Base-by-base conservation (phyloP, 2,113 vertebrate genomes). In the Dunckerocampus dactyliophorus region DNA sequence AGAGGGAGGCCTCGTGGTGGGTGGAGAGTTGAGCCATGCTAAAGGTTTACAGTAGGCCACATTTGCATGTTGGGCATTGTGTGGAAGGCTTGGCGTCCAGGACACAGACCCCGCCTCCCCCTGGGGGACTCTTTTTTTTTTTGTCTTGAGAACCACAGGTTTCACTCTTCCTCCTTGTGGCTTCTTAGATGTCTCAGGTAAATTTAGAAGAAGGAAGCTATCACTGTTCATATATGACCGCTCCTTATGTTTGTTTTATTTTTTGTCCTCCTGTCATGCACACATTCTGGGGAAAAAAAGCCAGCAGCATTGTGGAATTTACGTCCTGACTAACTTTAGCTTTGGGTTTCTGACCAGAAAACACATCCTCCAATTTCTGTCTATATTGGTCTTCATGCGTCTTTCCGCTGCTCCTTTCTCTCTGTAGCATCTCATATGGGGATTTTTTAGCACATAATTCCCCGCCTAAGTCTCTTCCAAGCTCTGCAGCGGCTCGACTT, bases 341-440 rank as follows among this genome's bases (percentile, higher is more conserved):
- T 63, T 85, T 68, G 86, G 88, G 87, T 91, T 90, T 86, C 84
- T 90, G 82, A 91, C 90, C 88, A 88, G 86, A 89, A 90, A 87
- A 89, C 89, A 91, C 87, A 90, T 86, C 82, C 89, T 89, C 81
- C 86, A 88, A 87, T 89, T 90, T 90, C 73, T 81, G 82, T 78
- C 91, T 91, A 90, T 89, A 90, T 88, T 79, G 80, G 89, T 89
- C 85, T 54, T 70, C 76, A 67, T 88, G 76, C 63, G 58, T 86
- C 85, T 81, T 79, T 80, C 81, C 72, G 51, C 67, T 83, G 54
- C 76, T 62, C 47, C 37, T 59, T 62, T 59, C 75, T 81, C 77
- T 80, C 69, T 59, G 62, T 80, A 71, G 74, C 62, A 20, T 64
- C 65, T 8, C 43, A 19, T 11, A 37, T 31, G 43, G 45, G 19